Evolutionary conservation across 2,888 invertebrate species (phyloP).

Genomic region (Euclidia mi): DNA sequence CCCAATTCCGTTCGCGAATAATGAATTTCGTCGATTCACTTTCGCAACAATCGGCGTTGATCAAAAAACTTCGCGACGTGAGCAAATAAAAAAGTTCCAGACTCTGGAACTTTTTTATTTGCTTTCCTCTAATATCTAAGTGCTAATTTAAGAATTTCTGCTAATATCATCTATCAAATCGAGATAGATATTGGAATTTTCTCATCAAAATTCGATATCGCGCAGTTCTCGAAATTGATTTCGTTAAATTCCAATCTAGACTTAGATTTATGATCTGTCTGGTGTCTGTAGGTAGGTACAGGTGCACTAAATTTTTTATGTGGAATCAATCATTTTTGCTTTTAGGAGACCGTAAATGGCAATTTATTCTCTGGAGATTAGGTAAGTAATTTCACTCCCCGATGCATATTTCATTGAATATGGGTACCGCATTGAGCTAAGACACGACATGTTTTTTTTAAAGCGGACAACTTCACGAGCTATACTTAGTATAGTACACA

Average conservation of each 20-base stretch:
- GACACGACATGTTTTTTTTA: too few relatives aligned
- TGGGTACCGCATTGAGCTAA: too few relatives aligned
- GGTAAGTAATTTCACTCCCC: too few relatives aligned
- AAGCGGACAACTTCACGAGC: too few relatives aligned
- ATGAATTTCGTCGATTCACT: slow-evolving; percentile 58
- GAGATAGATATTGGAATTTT: slow-evolving; percentile 10
- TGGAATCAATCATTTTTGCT: slow-evolving; percentile 7
- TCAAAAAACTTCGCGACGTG: slow-evolving; percentile 34
- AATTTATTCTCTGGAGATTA: too few relatives aligned
- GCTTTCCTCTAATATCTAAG: slow-evolving; percentile 18
- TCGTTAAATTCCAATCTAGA: slow-evolving; percentile 23
- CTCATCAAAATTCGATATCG: slow-evolving; percentile 14
- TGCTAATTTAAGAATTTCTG: slow-evolving; percentile 15
- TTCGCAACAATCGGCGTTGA: slow-evolving; percentile 54
- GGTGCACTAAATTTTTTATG: slow-evolving; percentile 12
- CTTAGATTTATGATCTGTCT: slow-evolving; percentile 37
- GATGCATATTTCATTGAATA: too few relatives aligned
- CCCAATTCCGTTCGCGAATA: slow-evolving; percentile 59
- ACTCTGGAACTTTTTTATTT: slow-evolving; percentile 20
- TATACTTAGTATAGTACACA: background rate
- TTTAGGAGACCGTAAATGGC: background rate
- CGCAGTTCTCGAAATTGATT: slow-evolving; percentile 14
- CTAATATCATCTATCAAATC: slow-evolving; percentile 23
- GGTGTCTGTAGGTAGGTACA: slow-evolving; percentile 12
- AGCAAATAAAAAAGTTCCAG: too few relatives aligned